These are phyloP conservation scores for Gorsachius goisagi DNA, from an alignment of 2,113 vertebrate species.

Conservation along the genomic window DNA sequence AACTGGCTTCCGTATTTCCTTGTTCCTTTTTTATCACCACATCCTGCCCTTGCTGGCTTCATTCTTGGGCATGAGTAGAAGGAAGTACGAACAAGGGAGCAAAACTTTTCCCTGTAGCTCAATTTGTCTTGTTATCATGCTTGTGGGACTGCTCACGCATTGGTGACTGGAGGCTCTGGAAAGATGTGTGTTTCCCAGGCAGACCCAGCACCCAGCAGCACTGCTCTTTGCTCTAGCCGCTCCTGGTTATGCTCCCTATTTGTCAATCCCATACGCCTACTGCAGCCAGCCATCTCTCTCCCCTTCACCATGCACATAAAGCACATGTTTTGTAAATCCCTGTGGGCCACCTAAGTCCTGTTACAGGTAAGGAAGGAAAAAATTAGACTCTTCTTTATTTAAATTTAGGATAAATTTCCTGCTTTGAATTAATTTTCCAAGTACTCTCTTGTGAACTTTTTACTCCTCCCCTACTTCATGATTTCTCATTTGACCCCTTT, in stretches of 20 bases:
- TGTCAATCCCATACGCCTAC: fast-evolving
- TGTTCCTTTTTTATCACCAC: background rate
- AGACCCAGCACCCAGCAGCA: background rate
- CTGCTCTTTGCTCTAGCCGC: background rate
- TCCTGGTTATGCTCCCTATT: background rate
- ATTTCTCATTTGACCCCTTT: background rate
- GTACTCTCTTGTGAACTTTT: background rate
- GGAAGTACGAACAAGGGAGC: background rate
- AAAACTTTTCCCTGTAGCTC: background rate
- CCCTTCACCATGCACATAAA: background rate
- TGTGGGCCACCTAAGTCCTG: background rate
- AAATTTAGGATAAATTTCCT: background rate
- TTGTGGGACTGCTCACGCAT: fast-evolving
- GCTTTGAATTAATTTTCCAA: background rate
- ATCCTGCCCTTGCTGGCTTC: background rate
- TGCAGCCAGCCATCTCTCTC: background rate
- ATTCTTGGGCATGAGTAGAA: background rate
- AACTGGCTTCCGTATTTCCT: background rate
- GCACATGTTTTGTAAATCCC: background rate
- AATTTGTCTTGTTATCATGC: background rate
- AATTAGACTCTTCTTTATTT: background rate
- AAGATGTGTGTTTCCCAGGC: background rate
- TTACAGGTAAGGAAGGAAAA: background rate
- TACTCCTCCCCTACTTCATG: background rate
- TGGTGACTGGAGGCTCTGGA: background rate